Base-by-base conservation (phyloP, 1,140 invertebrate species). In the Hycleus cichorii region DNA sequence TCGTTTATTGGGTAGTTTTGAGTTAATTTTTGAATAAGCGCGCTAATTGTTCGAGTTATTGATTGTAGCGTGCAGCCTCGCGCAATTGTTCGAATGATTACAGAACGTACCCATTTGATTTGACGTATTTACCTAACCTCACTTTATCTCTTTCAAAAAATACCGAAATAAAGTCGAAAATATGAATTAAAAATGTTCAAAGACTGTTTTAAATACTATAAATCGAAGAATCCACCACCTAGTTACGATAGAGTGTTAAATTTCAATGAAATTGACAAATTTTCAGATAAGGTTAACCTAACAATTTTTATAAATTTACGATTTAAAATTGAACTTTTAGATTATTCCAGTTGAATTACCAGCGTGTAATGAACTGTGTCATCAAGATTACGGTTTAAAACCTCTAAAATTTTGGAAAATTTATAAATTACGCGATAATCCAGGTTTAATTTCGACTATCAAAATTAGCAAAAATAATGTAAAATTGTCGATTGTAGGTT, bases 141-240 rank as follows among this genome's bases (percentile, higher is more conserved):
- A 52, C 39, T 44, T 52, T 52, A 11, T 26, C 4, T 48, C n/a
- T 7, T 18, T 18, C 18, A 2, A 32, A 32, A 32, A 32, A 32
- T 7, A 32, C 1, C 7, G 7, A 32, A 32, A 32, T 32, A 32
- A 32, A 32, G 0, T 32, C 32, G 32, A 7, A 32, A 32, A 32
- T 32, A 32, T 7, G 2, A 40, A 12, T 53, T 49, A 47, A 68
- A 62, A 42, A 80, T 78, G 78, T 83, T 83, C 63, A 78, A 74
- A 67, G 72, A 78, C 39, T 69, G 64, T 67, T 84, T 83, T 68
- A 83, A 83, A 69, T 80, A 80, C 70, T 84, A 81, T 49, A 84
- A 83, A 68, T 72, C 76, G 5, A 76, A 76, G 64, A 74, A 74
- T 49, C 72, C 74, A 4, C 49, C 62, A n/a, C 79, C 79, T 2